Conservation (phyloP, 2,797 vertebrate species). For the Myoxocephalus aenaeus region DNA sequence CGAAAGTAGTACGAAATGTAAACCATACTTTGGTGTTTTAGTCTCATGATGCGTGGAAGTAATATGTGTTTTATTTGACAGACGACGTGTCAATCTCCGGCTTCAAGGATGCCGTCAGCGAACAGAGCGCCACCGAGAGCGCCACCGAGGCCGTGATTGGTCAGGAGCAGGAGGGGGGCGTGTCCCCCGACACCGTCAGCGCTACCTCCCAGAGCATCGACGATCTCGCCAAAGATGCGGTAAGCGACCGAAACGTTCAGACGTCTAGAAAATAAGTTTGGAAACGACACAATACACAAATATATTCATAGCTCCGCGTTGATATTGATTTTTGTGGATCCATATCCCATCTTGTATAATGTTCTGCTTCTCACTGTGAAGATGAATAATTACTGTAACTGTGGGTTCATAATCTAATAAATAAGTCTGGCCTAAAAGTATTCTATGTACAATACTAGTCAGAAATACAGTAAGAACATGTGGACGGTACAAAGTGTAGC, state of each 20-base stretch:
- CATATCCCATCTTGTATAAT: not conserved
- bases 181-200: slow-evolving; percentile 93
- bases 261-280: not conserved
- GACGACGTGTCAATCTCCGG: slow-evolving; percentile 89
- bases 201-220: slow-evolving; percentile 92
- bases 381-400: not conserved
- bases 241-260: slow-evolving; percentile 66
- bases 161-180: slow-evolving; percentile 85
- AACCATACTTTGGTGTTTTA: not conserved
- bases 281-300: not conserved
- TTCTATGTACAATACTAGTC: not conserved
- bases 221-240: slow-evolving; percentile 90
- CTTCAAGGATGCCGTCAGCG: slow-evolving; percentile 83
- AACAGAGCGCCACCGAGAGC: slow-evolving; percentile 85
- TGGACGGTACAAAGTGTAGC: not conserved
- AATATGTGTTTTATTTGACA: slow-evolving; percentile 27
- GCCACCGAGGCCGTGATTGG: slow-evolving; percentile 72
- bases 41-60: not conserved
- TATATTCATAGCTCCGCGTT: not conserved
- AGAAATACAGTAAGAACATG: not conserved
- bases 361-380: not conserved
- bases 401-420: not conserved
- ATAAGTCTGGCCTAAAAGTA: not conserved
- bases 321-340: not conserved
- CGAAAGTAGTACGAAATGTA: not conserved